phyloP scores from a whole-genome alignment of 2,797 vertebrate species.

The Lacerta agilis region DNA sequence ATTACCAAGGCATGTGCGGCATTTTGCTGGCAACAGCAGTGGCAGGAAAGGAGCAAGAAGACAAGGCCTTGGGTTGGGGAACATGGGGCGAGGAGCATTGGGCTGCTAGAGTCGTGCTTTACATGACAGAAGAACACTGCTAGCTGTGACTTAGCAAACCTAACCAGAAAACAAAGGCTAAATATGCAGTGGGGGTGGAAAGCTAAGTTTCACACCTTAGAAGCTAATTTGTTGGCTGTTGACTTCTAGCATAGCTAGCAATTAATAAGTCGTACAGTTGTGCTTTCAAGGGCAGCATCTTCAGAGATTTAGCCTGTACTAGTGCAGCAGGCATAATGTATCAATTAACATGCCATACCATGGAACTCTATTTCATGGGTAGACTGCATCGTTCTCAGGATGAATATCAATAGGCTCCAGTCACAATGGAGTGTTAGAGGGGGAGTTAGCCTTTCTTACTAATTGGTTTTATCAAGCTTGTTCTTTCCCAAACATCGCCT shows the following conservation, averaged over 20 bases:
- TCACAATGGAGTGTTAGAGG: not conserved
- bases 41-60: not conserved
- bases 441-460: not conserved
- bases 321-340: slow-evolving; percentile 11
- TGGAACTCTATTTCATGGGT: not conserved
- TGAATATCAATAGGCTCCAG: slow-evolving; percentile 16
- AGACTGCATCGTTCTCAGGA: not conserved
- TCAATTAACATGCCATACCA: slow-evolving; percentile 16
- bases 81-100: not conserved
- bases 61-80: not conserved
- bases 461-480: not conserved
- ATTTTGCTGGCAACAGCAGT: too few relatives aligned
- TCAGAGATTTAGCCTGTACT: slow-evolving; percentile 5
- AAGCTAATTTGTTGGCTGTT: not conserved
- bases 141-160: not conserved
- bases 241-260: not conserved
- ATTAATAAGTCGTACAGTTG: not conserved
- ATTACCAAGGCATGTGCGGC: too few relatives aligned
- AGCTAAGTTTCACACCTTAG: not conserved
- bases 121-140: not conserved
- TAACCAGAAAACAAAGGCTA: not conserved
- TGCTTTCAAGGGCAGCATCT: slow-evolving; percentile 10
- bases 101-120: not conserved
- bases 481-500: not conserved
- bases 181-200: not conserved